Evolutionary conservation across 2,888 invertebrate species (phyloP), one percentile per base, ranked within the genome.

Genomic region (Chrysolina americana): DNA sequence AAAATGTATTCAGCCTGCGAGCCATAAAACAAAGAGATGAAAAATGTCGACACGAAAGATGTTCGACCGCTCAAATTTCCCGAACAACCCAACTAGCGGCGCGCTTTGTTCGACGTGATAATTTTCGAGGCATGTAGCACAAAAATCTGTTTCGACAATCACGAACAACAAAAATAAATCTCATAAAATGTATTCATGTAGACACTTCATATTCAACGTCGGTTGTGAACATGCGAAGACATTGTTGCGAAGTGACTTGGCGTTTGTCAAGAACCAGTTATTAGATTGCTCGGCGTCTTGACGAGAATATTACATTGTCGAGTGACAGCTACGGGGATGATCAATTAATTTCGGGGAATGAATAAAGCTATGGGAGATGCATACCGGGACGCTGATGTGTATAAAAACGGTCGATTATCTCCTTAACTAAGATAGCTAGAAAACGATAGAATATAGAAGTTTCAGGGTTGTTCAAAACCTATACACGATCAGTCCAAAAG

Each of bases 61-160:
- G 68, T 65, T 56, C 36, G 53, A 17, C 68, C 44, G 68, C 59
- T 65, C 68, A 28, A 71, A 71, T 71, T 63, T 62, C 48, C 63
- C 69, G 47, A 69, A 65, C 68, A 64, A 48, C 59, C 47, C 62
- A 71, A 65, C 65, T 66, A 66, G 70, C 76, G 79, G 76, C 71
- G 50, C 72, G 66, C 78, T 78, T 77, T 78, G 78, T 78, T 70
- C 72, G 56, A 69, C 74, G 70, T 76, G 75, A 79, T 76, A 76
- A 79, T 78, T 79, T 75, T 74, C 70, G 75, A 74, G 69, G 76
- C 71, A 74, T 74, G 71, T 68, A 68, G 70, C 74, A 75, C 70
- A 77, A 76, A 77, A 79, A 77, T 77, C 65, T 71, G 69, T 77
- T 75, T 76, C 76, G 75, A 77, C 76, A 77, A 74, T 76, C 79